A percentile compares a stretch with the other conserved stretches of the same genome.
These are phyloP conservation scores for Rhyzopertha dominica DNA, from an alignment of 1,140 invertebrate genomes.

Conservation along the genomic window DNA sequence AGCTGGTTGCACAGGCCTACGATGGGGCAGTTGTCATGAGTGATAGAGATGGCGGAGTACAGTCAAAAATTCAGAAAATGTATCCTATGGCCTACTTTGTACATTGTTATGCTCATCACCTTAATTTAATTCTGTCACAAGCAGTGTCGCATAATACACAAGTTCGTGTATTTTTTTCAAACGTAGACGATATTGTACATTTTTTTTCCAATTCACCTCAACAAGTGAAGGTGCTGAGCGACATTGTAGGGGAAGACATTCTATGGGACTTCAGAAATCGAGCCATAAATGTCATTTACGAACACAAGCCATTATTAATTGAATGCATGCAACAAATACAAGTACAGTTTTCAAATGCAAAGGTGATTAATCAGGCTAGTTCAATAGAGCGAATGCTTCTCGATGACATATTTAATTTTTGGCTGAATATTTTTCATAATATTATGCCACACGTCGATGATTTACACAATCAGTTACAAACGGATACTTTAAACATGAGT, in stretches of 20 bases:
- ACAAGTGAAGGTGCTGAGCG: background rate
- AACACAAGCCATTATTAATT: constrained; percentile 1
- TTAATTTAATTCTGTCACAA: constrained; percentile 10
- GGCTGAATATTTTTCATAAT: constrained; percentile 10
- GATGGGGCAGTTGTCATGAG: constrained; percentile 22
- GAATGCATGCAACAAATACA: constrained; percentile 13
- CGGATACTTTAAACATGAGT: background rate
- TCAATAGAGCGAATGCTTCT: constrained; percentile 1
- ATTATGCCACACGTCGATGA: constrained; percentile 10
- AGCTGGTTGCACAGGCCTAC: constrained; percentile 22
- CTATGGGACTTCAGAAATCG: background rate
- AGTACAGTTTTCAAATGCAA: constrained; percentile 2
- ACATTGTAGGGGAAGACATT: background rate
- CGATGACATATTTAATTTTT: constrained; percentile 2
- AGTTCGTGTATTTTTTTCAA: constrained; percentile 10
- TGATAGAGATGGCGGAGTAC: constrained; percentile 11
- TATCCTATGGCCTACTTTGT: constrained; percentile 12
- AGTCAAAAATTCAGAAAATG: constrained; percentile 13
- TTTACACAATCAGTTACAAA: constrained; percentile 6
- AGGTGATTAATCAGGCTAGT: constrained; percentile 10
- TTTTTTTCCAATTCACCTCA: constrained; percentile 9
- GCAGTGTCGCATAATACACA: constrained; percentile 4
- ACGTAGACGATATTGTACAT: constrained; percentile 5
- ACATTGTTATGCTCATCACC: constrained; percentile 10
- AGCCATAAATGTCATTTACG: background rate